Evolutionary conservation across 1,140 invertebrate species (phyloP).

Genomic region (Pollicipes pollicipes): DNA sequence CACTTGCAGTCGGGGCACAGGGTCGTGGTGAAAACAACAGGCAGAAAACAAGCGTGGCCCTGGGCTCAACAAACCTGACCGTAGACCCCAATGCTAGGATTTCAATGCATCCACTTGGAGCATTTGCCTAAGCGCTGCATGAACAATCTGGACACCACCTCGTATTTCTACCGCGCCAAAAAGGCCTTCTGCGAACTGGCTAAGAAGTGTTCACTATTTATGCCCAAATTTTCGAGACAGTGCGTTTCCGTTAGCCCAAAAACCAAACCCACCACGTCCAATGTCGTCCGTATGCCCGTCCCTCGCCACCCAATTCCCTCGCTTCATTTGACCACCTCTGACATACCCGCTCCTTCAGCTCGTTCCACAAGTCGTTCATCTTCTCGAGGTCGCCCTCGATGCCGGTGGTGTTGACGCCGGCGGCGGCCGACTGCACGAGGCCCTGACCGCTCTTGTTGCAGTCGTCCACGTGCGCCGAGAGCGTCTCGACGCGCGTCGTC

Average conservation of each 20-base stretch:
- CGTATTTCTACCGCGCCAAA: no score
- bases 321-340: no score
- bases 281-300: no score
- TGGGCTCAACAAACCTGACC: slow-evolving; percentile 63
- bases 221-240: no score
- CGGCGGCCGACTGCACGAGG: slow-evolving; percentile 66
- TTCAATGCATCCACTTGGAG: slow-evolving; percentile 60
- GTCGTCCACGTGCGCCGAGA: slow-evolving; percentile 58
- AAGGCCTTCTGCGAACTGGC: no score
- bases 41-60: slow-evolving; percentile 55
- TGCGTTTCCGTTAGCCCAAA: no score
- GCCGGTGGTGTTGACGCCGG: slow-evolving; percentile 59
- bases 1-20: slow-evolving; percentile 72
- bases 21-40: slow-evolving; percentile 69
- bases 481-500: slow-evolving; percentile 50
- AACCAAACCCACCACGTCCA: no score
- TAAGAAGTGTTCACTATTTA: no score
- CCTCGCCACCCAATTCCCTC: no score
- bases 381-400: slow-evolving; percentile 79
- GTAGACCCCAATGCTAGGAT: slow-evolving; percentile 75
- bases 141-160: no score
- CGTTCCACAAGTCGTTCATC: slow-evolving; percentile 82
- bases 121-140: no score
- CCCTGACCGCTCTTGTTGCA: slow-evolving; percentile 63
- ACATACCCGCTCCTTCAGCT: slow-evolving; percentile 63